Evolutionary conservation across 2,888 invertebrate genomes (phyloP), one percentile per base, ranked within the genome.

Genomic region (Cordilura impudica): DNA sequence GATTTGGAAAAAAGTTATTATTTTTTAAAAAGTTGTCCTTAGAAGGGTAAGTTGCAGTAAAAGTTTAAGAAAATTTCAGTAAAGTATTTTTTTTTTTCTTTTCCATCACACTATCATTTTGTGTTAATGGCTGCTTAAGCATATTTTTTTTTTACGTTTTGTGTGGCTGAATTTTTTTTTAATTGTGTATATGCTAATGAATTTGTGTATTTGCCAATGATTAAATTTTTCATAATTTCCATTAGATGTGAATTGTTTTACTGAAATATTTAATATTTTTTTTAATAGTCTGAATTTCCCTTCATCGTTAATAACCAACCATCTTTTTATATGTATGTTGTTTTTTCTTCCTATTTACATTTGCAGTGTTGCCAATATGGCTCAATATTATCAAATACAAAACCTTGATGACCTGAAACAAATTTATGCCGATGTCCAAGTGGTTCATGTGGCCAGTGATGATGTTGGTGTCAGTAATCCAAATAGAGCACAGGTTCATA

Each of bases 331-430:
- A 29, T 63, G 58, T 43, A 47, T 49, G 47, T 51, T 60, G 31
- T 77, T 65, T 69, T 29, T 61, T 54, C 45, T 56, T 31, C 45
- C 39, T 29, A 63, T 71, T 71, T 75, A 56, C 56, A 67, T 63
- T 69, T 79, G n/a, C 61, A 79, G 79, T 67, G 79, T 72, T 79
- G 79, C 79, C 79, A 79, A 66, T 78, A 94, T 94, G 94, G 94
- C 93, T 89, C 93, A 94, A 89, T 94, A 92, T 90, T 94, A 92
- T 88, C 93, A 93, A 85, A 92, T 94, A 87, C 92, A 92, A 87
- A 83, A 86, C 53, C 83, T 86, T 6, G 93, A 93, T 84, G 93
- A 93, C 84, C 87, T 93, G 81, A 93, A 93, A 88, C 92, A 93
- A 86, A 92, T 92, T 86, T 93, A 92, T 87, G 92, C 93, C 81